These are phyloP conservation scores for Sepiola atlantica DNA, from an alignment of 2,888 invertebrate species.

Conservation along the genomic window DNA sequence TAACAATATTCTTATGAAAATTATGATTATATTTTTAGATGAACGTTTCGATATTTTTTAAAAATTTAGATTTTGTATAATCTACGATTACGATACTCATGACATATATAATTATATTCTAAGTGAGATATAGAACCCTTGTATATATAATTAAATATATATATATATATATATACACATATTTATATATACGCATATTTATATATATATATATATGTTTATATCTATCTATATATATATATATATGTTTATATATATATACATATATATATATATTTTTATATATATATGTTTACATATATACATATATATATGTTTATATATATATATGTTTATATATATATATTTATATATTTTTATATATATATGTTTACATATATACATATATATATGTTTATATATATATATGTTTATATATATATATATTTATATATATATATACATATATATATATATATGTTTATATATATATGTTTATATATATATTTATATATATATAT, in stretches of 20 bases:
- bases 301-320: background rate
- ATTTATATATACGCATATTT: background rate
- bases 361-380: too few species aligned
- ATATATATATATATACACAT: background rate
- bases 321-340: too few species aligned
- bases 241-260: background rate
- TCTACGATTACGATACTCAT: background rate
- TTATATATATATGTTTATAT: too few species aligned
- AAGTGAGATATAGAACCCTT: background rate
- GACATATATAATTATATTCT: background rate
- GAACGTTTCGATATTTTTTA: background rate
- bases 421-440: too few species aligned
- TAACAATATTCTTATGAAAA: background rate
- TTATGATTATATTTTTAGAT: background rate
- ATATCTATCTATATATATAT: background rate
- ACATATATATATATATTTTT: background rate
- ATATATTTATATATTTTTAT: too few species aligned
- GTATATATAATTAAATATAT: background rate
- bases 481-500: too few species aligned
- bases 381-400: too few species aligned
- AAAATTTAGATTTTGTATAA: background rate
- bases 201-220: slow-evolving; percentile 35
- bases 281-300: background rate
- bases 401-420: too few species aligned
- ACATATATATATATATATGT: too few species aligned